Evolutionary conservation across 2,888 invertebrate species (phyloP), one percentile per base, ranked within the genome.

Genomic region (Drosophila borealis): DNA sequence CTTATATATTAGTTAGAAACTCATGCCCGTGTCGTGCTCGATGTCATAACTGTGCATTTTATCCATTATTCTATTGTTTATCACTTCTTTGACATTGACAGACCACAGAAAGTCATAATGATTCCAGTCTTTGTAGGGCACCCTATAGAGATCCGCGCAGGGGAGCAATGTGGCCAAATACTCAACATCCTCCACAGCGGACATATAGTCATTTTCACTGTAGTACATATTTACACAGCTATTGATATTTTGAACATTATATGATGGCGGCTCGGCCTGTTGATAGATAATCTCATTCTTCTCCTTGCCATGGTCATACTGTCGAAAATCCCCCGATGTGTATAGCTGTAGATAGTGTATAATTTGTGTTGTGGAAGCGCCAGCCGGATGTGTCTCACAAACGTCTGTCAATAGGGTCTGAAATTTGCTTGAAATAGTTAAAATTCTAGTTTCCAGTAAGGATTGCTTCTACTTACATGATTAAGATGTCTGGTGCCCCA

Each of bases 61-160:
- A 54, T 77, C 80, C 9, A 92, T 84, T 56, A 91, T 89, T 51
- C 81, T 80, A 66, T 94, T 92, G 79, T 94, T 95, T 4, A 96
- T 89, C 59, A 95, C 92, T 45, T 92, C 92, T 78, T 93, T 94
- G 0, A 94, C 94, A 83, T 95, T 93, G 13, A 93, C 93, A 4
- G 94, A 95, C 94, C 94, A 95, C 73, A 95, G 88, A 88, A 95
- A 96, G 89, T 96, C 96, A 74, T 96, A 90, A 89, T 96, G 96
- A 80, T 94, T 95, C 91, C 95, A 96, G 34, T 92, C 92, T 14
- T 86, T 87, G 65, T 93, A 92, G 0, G 93, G 90, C 2, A 95
- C 92, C 37, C 92, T 92, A 88, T 93, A 92, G 34, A 91, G 91
- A 0, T 93, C 92, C 0, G 92, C 83, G 73, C 94, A 94, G 0